Percentiles rank a stretch among this genome's conserved stretches.
Evolutionary conservation across 2,113 vertebrate species (phyloP).

Genomic region (Chionis minor): DNA sequence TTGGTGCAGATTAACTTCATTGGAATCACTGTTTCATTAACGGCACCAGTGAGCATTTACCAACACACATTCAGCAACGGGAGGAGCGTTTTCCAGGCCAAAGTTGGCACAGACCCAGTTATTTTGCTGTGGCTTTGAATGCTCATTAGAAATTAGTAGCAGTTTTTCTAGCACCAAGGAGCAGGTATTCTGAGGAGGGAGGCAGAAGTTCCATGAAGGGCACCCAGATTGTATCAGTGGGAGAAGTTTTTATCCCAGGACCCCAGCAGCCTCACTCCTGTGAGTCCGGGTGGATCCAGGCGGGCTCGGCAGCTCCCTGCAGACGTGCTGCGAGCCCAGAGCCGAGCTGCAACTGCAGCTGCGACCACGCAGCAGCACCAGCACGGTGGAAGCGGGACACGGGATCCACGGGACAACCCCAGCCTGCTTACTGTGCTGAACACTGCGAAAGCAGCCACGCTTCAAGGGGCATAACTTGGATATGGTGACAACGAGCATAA

Average conservation of each 20-base stretch:
- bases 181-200: neutral
- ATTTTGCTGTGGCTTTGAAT: no score
- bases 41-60: neutral
- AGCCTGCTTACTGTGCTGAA: no score
- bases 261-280: neutral
- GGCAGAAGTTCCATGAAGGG: neutral
- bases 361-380: no score
- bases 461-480: no score
- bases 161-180: neutral
- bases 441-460: no score
- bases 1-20: neutral
- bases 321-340: no score
- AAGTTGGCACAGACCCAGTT: neutral
- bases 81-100: neutral
- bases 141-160: neutral
- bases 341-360: no score
- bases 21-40: neutral
- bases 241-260: neutral
- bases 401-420: no score
- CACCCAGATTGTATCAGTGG: neutral
- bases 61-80: fast-evolving
- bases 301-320: no score
- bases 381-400: no score
- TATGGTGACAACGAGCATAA: no score
- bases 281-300: neutral